phyloP scores from a whole-genome alignment of 2,797 vertebrate species.

The Molossus molossus region DNA sequence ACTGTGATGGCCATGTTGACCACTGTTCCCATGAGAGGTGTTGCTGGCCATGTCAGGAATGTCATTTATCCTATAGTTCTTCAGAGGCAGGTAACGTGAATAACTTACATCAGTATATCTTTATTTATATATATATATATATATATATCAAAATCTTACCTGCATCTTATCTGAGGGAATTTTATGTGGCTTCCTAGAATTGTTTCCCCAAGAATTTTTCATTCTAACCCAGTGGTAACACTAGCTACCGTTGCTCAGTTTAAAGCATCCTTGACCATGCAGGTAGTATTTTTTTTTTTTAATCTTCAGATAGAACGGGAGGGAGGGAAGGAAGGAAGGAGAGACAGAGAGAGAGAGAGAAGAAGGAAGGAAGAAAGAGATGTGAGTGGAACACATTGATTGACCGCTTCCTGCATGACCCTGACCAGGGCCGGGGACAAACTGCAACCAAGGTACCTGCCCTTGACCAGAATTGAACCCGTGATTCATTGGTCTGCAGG shows the following conservation, averaged over 20 bases:
- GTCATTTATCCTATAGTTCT: not conserved
- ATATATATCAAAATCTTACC: not conserved
- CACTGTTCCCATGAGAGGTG: not conserved
- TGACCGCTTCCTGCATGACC: too few relatives aligned
- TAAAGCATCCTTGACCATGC: not conserved
- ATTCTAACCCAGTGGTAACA: not conserved
- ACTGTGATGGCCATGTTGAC: not conserved
- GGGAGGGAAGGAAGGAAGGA: too few relatives aligned
- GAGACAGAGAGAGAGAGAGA: too few relatives aligned
- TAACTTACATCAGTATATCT: not conserved
- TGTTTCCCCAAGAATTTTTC: not conserved
- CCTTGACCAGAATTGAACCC: too few relatives aligned
- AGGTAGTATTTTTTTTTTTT: too few relatives aligned
- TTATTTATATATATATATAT: too few relatives aligned
- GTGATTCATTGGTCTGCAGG: too few relatives aligned
- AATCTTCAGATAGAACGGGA: too few relatives aligned
- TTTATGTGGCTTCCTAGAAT: not conserved
- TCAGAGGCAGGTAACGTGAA: not conserved
- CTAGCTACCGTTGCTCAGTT: not conserved
- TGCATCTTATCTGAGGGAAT: not conserved
- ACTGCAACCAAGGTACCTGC: too few relatives aligned
- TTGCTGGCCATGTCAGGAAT: slow-evolving; percentile 6
- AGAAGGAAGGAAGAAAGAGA: too few relatives aligned
- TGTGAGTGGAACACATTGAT: too few relatives aligned
- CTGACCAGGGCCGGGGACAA: too few relatives aligned